phyloP scores from a whole-genome alignment of 2,888 invertebrate species.

The Hypolimnas misippus region DNA sequence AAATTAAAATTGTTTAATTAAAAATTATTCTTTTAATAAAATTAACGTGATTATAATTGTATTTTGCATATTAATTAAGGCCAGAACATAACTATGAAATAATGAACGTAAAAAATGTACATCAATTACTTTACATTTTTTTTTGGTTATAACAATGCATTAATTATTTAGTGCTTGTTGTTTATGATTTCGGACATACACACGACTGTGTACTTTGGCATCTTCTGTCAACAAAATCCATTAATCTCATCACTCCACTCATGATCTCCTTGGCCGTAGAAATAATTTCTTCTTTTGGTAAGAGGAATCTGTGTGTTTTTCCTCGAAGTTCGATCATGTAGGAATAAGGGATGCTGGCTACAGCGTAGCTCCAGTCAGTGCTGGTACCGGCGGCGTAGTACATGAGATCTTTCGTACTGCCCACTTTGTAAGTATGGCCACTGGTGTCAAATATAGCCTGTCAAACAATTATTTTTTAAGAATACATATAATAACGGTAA shows the following conservation, averaged over 20 bases:
- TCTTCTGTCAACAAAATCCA: conserved; percentile 64
- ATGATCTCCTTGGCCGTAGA: conserved; percentile 59
- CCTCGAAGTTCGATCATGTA: conserved; percentile 75
- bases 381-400: conserved; percentile 74
- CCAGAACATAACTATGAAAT: neutral
- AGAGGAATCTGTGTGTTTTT: conserved; percentile 66
- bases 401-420: conserved; percentile 77
- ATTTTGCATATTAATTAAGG: neutral
- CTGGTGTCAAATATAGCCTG: conserved; percentile 67
- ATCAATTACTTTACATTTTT: conserved; percentile 4
- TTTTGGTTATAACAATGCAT: neutral
- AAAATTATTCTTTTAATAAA: conserved; percentile 21
- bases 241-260: conserved; percentile 60
- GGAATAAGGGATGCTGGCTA: conserved; percentile 66
- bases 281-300: conserved; percentile 70
- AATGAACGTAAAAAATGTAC: neutral
- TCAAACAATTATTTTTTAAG: conserved; percentile 3
- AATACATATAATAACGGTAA: neutral
- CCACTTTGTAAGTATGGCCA: conserved; percentile 73
- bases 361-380: conserved; percentile 73
- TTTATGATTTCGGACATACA: conserved; percentile 36
- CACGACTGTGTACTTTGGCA: conserved; percentile 40
- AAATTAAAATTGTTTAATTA: conserved; percentile 36
- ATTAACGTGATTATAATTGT: conserved; percentile 19
- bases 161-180: neutral